These are phyloP conservation scores for Pachyuromys duprasi DNA, from an alignment of 2,797 vertebrate genomes.

Conservation along the genomic window DNA sequence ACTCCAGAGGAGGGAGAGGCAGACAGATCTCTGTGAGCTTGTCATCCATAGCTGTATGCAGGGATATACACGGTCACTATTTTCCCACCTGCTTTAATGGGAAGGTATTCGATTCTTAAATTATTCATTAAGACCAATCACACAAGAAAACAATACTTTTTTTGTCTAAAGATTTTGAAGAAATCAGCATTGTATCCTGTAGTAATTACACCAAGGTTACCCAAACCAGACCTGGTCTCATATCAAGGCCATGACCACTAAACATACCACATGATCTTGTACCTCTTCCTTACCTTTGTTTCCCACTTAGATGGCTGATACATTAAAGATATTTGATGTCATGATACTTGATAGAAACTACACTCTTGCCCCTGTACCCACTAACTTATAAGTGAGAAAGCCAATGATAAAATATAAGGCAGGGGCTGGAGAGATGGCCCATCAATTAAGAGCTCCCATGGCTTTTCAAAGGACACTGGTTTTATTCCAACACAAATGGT, in stretches of 20 bases:
- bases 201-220: background rate
- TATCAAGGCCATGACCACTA: background rate
- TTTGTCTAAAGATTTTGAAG: constrained; percentile 3
- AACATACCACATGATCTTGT: background rate
- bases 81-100: background rate
- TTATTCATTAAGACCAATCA: constrained; percentile 16
- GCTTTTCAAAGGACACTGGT: too few relatives aligned
- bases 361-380: background rate
- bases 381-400: constrained; percentile 6
- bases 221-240: background rate
- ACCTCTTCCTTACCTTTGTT: background rate
- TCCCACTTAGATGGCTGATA: background rate
- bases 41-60: background rate
- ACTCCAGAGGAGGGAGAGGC: background rate
- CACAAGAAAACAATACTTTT: constrained; percentile 10
- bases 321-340: background rate
- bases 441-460: too few relatives aligned
- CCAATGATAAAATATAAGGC: background rate
- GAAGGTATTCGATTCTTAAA: constrained; percentile 5
- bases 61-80: background rate
- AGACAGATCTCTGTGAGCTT: background rate
- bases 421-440: background rate
- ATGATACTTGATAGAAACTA: background rate
- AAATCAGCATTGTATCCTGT: background rate
- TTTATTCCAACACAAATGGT: background rate